Evolutionary conservation across 2,888 invertebrate species (phyloP).

Genomic region (Quadroppia sp.): DNA sequence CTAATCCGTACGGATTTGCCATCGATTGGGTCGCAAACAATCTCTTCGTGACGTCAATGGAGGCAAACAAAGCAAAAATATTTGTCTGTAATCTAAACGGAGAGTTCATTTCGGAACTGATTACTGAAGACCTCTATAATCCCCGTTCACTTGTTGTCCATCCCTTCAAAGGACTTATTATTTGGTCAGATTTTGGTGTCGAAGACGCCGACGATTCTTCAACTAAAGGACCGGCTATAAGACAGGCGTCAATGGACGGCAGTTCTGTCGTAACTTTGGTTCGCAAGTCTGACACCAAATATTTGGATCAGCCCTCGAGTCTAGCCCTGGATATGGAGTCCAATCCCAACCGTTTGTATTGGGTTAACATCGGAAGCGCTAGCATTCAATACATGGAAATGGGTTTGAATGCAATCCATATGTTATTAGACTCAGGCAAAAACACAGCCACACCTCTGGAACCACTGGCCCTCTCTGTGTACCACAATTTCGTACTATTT

Average conservation of each 20-base stretch:
- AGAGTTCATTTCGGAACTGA: constrained; percentile 48
- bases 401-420: not conserved
- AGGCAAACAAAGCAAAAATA: constrained; percentile 58
- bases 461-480: constrained; percentile 65
- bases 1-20: constrained; percentile 66
- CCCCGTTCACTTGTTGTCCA: constrained; percentile 65
- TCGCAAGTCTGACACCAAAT: constrained; percentile 50
- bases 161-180: constrained; percentile 60
- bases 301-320: constrained; percentile 51
- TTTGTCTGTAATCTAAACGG: constrained; percentile 68
- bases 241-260: constrained; percentile 66
- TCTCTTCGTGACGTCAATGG: constrained; percentile 66
- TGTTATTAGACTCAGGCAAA: constrained; percentile 11
- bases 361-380: constrained; percentile 61
- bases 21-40: constrained; percentile 75
- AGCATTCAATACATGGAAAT: constrained; percentile 64
- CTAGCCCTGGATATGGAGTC: constrained; percentile 61
- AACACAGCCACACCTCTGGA: constrained; percentile 48
- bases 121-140: constrained; percentile 41
- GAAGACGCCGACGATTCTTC: constrained; percentile 10
- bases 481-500: constrained; percentile 60
- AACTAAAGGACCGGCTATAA: constrained; percentile 55
- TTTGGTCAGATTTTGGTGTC: constrained; percentile 59
- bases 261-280: constrained; percentile 52
- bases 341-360: constrained; percentile 62